Evolutionary conservation across 2,888 invertebrate genomes (phyloP).

Genomic region (Anarsia innoxiella): DNA sequence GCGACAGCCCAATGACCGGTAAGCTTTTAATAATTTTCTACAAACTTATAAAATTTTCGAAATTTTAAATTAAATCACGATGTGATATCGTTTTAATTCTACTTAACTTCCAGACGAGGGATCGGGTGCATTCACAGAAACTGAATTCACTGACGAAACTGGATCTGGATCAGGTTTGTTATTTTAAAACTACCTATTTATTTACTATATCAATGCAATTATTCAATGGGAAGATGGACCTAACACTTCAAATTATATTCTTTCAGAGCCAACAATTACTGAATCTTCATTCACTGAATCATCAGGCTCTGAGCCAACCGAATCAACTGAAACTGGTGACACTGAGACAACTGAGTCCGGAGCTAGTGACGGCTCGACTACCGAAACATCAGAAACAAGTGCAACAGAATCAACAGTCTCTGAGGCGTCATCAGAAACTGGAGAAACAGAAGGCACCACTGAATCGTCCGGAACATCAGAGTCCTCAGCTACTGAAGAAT

Average conservation of each 20-base stretch:
- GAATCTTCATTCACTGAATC: conserved; percentile 9
- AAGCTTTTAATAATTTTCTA: neutral
- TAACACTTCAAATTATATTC: too few relatives aligned
- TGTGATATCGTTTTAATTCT: neutral
- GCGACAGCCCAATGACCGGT: conserved; percentile 28
- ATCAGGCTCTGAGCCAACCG: conserved; percentile 13
- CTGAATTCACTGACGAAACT: conserved; percentile 24
- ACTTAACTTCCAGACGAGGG: conserved; percentile 10
- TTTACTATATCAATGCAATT: too few relatives aligned
- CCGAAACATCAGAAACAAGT: conserved; percentile 5
- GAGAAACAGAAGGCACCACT: conserved; percentile 15
- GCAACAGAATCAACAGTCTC: conserved; percentile 16
- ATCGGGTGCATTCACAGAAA: conserved; percentile 22
- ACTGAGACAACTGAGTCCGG: conserved; percentile 7
- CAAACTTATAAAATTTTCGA: too few relatives aligned
- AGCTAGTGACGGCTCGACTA: too few relatives aligned
- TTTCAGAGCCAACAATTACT: neutral
- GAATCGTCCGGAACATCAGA: conserved; percentile 6
- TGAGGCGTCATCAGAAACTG: conserved; percentile 16
- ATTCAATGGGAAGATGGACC: too few relatives aligned
- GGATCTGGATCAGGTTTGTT: conserved; percentile 30
- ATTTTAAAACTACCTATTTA: conserved; percentile 4
- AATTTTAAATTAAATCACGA: neutral
- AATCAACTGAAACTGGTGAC: conserved; percentile 9
- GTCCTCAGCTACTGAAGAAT: conserved; percentile 13